Evolutionary conservation across 2,797 vertebrate genomes (phyloP), one percentile per base, ranked within the genome.

Genomic region (Aulostomus chinensis): DNA sequence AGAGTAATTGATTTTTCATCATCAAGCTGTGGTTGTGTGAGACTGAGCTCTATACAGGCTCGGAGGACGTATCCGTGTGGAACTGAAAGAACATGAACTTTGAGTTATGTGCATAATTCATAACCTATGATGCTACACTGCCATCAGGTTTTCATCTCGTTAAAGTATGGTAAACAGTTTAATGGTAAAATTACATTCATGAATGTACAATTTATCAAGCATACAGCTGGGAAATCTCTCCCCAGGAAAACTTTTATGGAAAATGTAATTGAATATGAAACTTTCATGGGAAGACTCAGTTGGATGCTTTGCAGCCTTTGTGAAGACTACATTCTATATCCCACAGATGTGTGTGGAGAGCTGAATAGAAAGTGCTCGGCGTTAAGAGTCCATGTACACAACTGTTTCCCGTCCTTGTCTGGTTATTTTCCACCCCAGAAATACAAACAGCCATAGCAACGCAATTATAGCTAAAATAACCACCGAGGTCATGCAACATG

Each of bases 101-200:
- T 60, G 43, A 69, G 57, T 62, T 57, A 36, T 67, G 67, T 71
- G 60, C 54, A 64, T 54, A 61, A 68, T 54, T 55, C 73, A 61
- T 58, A 73, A 53, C 33, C 35, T 48, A 37, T 50, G 75, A 71
- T 76, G 64, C 75, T 68, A 73, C 50, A 41, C 58, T 59, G 36
- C 56, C 38, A 33, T 54, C 41, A 47, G 66, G 41, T 55, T 70
- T 67, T 78, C 58, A 60, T 76, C 31, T 59, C 31, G 55, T 58
- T 42, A 39, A 38, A 32, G 43, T n/a, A n/a, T n/a, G n/a, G n/a
- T n/a, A n/a, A n/a, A n/a, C n/a, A n/a, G n/a, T n/a, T n/a, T n/a
- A n/a, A n/a, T n/a, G 18, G 54, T 39, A 60, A 43, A 69, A 79
- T 65, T 73, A 78, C 68, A 82, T 53, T 59, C 24, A 57, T 55